These are phyloP conservation scores for Orchestia grillus DNA, from an alignment of 1,140 invertebrate species.

Conservation along the genomic window DNA sequence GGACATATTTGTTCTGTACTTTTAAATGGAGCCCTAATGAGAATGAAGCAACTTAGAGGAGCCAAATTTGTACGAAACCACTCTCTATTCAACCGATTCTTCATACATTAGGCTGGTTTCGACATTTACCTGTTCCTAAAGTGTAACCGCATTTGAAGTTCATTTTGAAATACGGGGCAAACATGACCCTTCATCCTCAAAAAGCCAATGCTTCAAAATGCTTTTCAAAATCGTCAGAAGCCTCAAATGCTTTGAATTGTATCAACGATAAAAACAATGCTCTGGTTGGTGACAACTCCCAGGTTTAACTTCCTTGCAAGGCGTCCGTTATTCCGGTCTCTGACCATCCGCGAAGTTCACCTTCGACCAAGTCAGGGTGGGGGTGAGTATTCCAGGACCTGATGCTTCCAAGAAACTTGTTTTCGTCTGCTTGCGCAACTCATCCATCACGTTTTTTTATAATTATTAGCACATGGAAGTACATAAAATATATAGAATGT, in stretches of 20 bases:
- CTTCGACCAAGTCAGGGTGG: not conserved
- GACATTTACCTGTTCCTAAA: too few species aligned
- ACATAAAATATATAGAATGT: not conserved
- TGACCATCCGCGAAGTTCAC: constrained; percentile 5
- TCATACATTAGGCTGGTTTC: too few species aligned
- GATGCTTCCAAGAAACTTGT: not conserved
- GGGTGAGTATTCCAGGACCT: not conserved
- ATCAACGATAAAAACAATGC: not conserved
- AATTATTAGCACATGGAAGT: not conserved
- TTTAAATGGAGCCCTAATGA: too few species aligned
- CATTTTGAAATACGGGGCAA: too few species aligned
- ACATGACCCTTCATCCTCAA: too few species aligned
- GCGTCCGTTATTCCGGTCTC: not conserved
- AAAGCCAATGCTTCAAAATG: not conserved
- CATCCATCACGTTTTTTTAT: not conserved
- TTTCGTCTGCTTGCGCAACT: not conserved
- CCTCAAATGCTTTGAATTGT: not conserved
- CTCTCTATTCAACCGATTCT: too few species aligned
- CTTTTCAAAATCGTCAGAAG: too few species aligned
- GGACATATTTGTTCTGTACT: too few species aligned
- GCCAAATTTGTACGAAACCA: too few species aligned
- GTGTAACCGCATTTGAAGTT: too few species aligned
- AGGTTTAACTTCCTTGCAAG: not conserved
- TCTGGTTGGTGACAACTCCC: not conserved
- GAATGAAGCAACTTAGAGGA: too few species aligned